Conservation (phyloP, 2,113 vertebrate genomes). For the Campylomormyrus numenius region DNA sequence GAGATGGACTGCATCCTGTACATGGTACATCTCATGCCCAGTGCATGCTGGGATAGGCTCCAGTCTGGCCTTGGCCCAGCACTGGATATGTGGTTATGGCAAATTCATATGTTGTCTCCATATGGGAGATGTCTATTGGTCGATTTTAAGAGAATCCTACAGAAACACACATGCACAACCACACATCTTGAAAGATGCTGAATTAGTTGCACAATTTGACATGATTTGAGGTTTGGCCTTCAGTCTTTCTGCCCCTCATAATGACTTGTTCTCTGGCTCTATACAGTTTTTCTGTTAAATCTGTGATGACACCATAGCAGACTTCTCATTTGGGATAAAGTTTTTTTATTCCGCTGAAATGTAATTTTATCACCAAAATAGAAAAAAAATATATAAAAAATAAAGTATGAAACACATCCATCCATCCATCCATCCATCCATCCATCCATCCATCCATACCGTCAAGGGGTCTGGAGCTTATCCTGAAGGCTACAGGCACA, state of each 20-base stretch:
- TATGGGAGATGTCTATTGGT: neutral
- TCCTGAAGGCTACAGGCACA: too few relatives aligned
- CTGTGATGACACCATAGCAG: neutral
- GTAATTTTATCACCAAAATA: neutral
- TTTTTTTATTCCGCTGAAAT: neutral
- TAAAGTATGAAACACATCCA: neutral
- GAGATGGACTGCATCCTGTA: neutral
- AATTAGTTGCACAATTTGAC: neutral
- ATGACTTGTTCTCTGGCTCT: neutral
- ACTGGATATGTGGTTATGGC: neutral
- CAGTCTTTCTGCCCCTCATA: neutral
- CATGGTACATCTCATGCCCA: neutral
- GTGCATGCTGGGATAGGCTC: neutral
- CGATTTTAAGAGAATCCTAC: neutral
- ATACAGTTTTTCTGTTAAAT: neutral
- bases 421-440: too few relatives aligned
- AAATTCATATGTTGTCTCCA: neutral
- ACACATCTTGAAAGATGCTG: neutral
- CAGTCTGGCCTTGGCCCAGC: neutral
- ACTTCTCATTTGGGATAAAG: neutral
- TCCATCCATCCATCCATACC: neutral
- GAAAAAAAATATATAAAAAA: neutral
- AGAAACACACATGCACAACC: neutral
- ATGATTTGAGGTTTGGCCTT: neutral
- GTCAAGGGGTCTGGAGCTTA: too few relatives aligned